phyloP scores from a whole-genome alignment of 1,140 invertebrate species.

The Drosophila serrata region DNA sequence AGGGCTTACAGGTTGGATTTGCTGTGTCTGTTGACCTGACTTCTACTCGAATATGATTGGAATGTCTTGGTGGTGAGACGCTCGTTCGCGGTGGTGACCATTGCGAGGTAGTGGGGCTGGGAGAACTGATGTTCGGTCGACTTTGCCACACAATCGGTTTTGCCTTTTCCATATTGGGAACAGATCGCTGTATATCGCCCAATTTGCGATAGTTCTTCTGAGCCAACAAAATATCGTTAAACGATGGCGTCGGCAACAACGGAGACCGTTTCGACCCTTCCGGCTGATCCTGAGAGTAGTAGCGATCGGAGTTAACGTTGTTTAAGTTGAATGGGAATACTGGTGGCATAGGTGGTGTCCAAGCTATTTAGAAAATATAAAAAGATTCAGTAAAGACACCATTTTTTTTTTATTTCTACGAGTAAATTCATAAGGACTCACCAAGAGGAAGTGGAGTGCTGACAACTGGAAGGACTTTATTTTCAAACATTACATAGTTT shows the following conservation, averaged over 20 bases:
- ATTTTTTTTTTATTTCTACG: not conserved
- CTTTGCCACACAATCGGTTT: not conserved
- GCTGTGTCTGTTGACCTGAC: not conserved
- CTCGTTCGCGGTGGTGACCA: not conserved
- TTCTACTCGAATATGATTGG: not conserved
- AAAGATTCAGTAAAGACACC: not conserved
- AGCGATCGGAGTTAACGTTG: constrained; percentile 43
- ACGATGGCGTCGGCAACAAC: constrained; percentile 28
- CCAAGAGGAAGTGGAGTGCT: not conserved
- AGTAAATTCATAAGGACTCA: not conserved
- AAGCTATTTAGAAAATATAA: not conserved
- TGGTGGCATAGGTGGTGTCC: not conserved
- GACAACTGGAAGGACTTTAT: constrained; percentile 13
- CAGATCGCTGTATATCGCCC: not conserved
- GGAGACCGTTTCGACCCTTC: not conserved
- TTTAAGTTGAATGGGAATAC: not conserved
- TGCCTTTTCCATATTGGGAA: not conserved
- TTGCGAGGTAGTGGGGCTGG: not conserved
- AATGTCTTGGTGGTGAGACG: not conserved
- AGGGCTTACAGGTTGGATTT: not conserved
- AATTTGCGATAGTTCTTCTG: not conserved
- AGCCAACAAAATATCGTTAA: not conserved
- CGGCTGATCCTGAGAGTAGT: constrained; percentile 20
- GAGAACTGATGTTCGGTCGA: not conserved
- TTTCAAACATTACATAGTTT: constrained; percentile 64